Evolutionary conservation across 2,888 invertebrate species (phyloP).

Genomic region (Ceramica pisi): DNA sequence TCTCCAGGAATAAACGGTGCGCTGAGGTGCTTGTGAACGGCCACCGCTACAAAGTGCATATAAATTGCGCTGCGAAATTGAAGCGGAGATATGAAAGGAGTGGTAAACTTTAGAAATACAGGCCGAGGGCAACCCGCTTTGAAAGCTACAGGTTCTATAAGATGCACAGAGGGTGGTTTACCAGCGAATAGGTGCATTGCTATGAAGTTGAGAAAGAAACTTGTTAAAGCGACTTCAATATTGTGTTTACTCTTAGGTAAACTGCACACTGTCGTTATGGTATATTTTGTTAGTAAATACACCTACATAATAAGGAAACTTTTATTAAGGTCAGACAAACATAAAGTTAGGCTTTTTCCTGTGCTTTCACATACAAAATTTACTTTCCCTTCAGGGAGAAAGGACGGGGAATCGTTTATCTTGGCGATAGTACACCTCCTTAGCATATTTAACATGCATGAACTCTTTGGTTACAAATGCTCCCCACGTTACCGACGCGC

Average conservation of each 20-base stretch:
- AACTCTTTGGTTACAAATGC: conserved; percentile 61
- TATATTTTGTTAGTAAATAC: conserved; percentile 1
- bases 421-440: conserved; percentile 48
- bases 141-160: conserved; percentile 62
- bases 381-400: conserved; percentile 27
- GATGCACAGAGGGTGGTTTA: conserved; percentile 60
- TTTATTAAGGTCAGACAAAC: conserved; percentile 1
- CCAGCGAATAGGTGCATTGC: conserved; percentile 23
- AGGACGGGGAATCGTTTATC: conserved; percentile 49
- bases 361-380: conserved; percentile 34
- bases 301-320: neutral
- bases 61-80: conserved; percentile 89
- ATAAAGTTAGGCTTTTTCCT: neutral
- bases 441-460: conserved; percentile 60
- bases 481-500: conserved; percentile 51
- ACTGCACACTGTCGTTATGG: conserved; percentile 14
- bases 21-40: conserved; percentile 84
- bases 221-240: conserved; percentile 16
- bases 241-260: conserved; percentile 31
- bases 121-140: conserved; percentile 79
- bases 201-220: conserved; percentile 15
- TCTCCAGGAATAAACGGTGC: conserved; percentile 84
- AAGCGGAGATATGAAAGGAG: conserved; percentile 87
- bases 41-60: conserved; percentile 89
- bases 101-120: conserved; percentile 83